Conservation (phyloP, 2,113 vertebrate species). For the Uropsilus gracilis region DNA sequence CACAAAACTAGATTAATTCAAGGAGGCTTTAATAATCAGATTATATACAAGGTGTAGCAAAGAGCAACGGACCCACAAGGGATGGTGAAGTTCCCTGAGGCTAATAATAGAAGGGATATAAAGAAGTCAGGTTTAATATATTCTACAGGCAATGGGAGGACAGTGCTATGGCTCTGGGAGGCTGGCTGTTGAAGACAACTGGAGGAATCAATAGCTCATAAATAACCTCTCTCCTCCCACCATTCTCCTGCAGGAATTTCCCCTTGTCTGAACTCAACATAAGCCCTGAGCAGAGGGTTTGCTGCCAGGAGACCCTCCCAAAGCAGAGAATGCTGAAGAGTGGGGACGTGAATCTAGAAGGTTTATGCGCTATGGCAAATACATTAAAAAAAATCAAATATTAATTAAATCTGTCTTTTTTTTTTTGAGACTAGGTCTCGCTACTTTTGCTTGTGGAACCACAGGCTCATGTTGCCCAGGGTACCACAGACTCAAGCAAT, state of each 20-base stretch:
- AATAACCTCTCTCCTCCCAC: neutral
- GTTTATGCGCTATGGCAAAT: neutral
- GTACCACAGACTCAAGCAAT: too few species aligned
- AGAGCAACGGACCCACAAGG: neutral
- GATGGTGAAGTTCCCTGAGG: neutral
- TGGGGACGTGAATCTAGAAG: neutral
- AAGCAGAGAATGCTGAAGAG: neutral
- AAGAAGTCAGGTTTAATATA: neutral
- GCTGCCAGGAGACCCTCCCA: neutral
- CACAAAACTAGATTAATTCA: neutral
- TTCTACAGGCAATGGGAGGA: neutral
- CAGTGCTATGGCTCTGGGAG: too few species aligned
- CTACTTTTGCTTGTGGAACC: too few species aligned
- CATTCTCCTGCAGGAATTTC: neutral
- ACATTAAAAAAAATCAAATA: neutral
- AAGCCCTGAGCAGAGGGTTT: neutral
- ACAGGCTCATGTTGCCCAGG: too few species aligned
- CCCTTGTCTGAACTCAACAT: neutral
- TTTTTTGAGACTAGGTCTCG: too few species aligned
- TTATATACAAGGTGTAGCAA: neutral
- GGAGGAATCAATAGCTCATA: neutral
- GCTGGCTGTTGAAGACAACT: neutral
- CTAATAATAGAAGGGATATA: neutral
- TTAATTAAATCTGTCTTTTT: too few species aligned
- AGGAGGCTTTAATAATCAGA: neutral